phyloP scores from a whole-genome alignment of 2,797 vertebrate species.

The Muscicapa striata region DNA sequence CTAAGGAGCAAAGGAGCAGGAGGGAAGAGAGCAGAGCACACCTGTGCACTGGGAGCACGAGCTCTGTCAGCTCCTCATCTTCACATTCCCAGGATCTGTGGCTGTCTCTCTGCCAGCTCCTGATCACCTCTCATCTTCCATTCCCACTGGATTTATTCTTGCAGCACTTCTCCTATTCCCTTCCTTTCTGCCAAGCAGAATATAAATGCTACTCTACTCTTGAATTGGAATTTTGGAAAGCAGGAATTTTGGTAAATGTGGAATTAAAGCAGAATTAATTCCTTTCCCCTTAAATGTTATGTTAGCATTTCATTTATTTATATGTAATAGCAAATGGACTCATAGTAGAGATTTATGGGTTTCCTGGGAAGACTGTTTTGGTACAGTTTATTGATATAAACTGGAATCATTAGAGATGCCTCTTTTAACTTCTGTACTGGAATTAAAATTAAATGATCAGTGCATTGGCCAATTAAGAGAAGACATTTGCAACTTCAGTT shows the following conservation, averaged over 20 bases:
- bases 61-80: not conserved
- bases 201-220: rapidly evolving
- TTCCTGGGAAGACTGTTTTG: not conserved
- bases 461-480: conserved; percentile 17
- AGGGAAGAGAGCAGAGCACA: not conserved
- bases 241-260: not conserved
- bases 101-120: not conserved
- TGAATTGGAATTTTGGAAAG: not conserved
- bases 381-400: conserved; percentile 16
- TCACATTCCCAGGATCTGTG: rapidly evolving
- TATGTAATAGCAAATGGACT: conserved; percentile 15
- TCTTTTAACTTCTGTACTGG: not conserved
- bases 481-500: conserved; percentile 2
- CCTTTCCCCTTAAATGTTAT: not conserved
- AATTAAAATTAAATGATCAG: conserved; percentile 24
- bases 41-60: rapidly evolving
- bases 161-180: not conserved
- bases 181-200: not conserved
- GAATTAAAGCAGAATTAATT: conserved; percentile 20
- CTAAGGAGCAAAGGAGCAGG: not conserved
- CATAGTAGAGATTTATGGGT: not conserved
- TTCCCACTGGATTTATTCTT: not conserved
- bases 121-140: not conserved
- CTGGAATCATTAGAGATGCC: not conserved
- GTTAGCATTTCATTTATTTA: not conserved